Percentiles rank a stretch among this genome's conserved stretches.
Evolutionary conservation across 2,888 invertebrate species (phyloP).

Genomic region (Zeuzera pyrina): DNA sequence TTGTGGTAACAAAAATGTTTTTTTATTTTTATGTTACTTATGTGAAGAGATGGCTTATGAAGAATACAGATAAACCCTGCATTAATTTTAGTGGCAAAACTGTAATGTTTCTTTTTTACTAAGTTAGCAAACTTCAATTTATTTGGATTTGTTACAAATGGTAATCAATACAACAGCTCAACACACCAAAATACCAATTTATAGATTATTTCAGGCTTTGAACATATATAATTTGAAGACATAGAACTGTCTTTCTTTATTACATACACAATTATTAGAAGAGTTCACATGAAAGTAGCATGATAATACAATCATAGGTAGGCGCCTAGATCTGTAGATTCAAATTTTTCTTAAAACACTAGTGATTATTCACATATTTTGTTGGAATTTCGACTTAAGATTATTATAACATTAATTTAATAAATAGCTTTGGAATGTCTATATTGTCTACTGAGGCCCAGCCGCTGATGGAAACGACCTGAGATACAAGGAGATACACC

Average conservation of each 20-base stretch:
- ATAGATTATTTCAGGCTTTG: neutral
- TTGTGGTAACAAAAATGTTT: conserved; percentile 12
- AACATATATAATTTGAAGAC: conserved; percentile 1
- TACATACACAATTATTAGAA: neutral
- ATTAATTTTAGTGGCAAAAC: conserved; percentile 26
- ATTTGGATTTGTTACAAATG: conserved; percentile 34
- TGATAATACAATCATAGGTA: neutral
- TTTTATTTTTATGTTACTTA: conserved; percentile 18
- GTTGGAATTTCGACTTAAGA: conserved; percentile 37
- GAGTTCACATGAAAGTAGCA: neutral
- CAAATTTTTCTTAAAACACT: conserved; percentile 24
- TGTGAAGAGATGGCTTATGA: conserved; percentile 31
- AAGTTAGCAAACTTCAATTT: conserved; percentile 28
- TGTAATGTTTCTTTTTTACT: conserved; percentile 18
- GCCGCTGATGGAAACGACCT: conserved; percentile 28
- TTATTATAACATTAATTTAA: conserved; percentile 44
- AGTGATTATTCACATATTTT: conserved; percentile 48
- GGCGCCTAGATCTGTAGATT: too few relatives aligned
- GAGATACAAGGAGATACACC: conserved; percentile 28
- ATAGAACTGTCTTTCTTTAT: neutral
- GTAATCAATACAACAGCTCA: conserved; percentile 43
- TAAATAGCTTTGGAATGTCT: conserved; percentile 51
- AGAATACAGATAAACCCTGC: conserved; percentile 39
- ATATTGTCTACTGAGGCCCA: conserved; percentile 58
- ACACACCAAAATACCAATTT: conserved; percentile 23